A percentile compares a stretch with the other conserved stretches of the same genome.
phyloP scores from a whole-genome alignment of 2,113 vertebrate genomes.

The Oryzias woworae region DNA sequence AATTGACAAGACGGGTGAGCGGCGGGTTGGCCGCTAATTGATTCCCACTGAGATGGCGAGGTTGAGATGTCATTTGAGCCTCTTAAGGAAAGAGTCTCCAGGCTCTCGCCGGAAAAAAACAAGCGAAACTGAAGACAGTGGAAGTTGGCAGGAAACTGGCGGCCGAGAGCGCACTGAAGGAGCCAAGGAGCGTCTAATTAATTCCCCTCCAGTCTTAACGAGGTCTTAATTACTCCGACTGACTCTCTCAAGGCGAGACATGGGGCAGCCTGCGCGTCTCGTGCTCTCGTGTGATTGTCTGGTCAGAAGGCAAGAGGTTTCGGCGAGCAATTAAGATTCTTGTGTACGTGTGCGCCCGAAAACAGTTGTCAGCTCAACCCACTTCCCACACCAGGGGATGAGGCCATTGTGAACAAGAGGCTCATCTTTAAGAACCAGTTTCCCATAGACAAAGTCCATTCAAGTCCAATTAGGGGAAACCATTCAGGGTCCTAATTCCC shows the following conservation, averaged over 20 bases:
- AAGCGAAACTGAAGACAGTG: too few relatives aligned
- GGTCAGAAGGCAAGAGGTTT: constrained; percentile 68
- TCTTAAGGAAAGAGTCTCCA: constrained; percentile 47
- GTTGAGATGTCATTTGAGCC: constrained; percentile 25
- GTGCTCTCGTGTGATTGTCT: constrained; percentile 45
- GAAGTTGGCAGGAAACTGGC: constrained; percentile 35
- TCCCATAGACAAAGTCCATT: constrained; percentile 75
- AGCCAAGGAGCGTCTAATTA: constrained; percentile 63
- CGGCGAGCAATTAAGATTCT: constrained; percentile 52
- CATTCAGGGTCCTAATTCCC: constrained; percentile 77
- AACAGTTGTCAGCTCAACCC: constrained; percentile 70
- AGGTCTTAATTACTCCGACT: constrained; percentile 67
- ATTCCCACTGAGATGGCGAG: constrained; percentile 53
- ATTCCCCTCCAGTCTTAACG: constrained; percentile 65
- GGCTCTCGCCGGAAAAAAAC: constrained; percentile 25
- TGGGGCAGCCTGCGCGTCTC: constrained; percentile 35
- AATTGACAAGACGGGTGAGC: constrained; percentile 45
- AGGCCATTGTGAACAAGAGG: constrained; percentile 56
- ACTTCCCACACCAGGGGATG: constrained; percentile 72
- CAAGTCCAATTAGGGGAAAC: constrained; percentile 75
- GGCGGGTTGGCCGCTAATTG: constrained; percentile 52
- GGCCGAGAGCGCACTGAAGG: constrained; percentile 29
- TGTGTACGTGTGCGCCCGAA: constrained; percentile 41
- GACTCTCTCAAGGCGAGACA: constrained; percentile 68
- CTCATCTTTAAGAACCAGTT: constrained; percentile 75